These are phyloP conservation scores for Rhagonycha lutea DNA, from an alignment of 2,888 invertebrate species.

Conservation along the genomic window DNA sequence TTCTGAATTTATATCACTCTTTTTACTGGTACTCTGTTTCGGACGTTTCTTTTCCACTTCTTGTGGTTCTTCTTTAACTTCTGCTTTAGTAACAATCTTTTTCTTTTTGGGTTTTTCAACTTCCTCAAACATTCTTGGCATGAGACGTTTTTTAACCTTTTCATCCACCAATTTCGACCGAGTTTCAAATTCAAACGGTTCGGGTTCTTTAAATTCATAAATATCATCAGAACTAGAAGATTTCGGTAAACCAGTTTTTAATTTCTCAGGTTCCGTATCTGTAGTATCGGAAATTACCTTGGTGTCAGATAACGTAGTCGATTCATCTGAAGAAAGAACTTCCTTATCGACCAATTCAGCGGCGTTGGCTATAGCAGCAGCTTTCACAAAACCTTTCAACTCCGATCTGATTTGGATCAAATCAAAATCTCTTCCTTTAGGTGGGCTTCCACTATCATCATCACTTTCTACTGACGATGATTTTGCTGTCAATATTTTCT, in stretches of 20 bases:
- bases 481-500: constrained; percentile 53
- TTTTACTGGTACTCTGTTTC: constrained; percentile 35
- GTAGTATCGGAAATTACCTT: constrained; percentile 24
- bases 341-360: constrained; percentile 44
- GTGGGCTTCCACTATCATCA: constrained; percentile 53
- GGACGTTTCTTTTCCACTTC: constrained; percentile 38
- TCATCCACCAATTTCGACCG: constrained; percentile 54
- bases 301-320: constrained; percentile 42
- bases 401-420: constrained; percentile 84
- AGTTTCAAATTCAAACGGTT: constrained; percentile 83
- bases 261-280: constrained; percentile 36
- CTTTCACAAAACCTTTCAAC: constrained; percentile 76
- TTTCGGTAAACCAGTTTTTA: constrained; percentile 41
- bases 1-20: constrained; percentile 43
- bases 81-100: constrained; percentile 37
- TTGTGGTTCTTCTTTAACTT: constrained; percentile 28
- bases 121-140: constrained; percentile 51
- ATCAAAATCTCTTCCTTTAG: constrained; percentile 78
- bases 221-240: constrained; percentile 62
- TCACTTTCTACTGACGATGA: constrained; percentile 55
- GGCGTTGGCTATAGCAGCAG: constrained; percentile 57
- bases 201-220: constrained; percentile 88
- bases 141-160: constrained; percentile 46
- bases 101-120: constrained; percentile 48
- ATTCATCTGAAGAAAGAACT: constrained; percentile 45